Conservation (phyloP, 2,888 invertebrate species). For the Julus scandinavius region DNA sequence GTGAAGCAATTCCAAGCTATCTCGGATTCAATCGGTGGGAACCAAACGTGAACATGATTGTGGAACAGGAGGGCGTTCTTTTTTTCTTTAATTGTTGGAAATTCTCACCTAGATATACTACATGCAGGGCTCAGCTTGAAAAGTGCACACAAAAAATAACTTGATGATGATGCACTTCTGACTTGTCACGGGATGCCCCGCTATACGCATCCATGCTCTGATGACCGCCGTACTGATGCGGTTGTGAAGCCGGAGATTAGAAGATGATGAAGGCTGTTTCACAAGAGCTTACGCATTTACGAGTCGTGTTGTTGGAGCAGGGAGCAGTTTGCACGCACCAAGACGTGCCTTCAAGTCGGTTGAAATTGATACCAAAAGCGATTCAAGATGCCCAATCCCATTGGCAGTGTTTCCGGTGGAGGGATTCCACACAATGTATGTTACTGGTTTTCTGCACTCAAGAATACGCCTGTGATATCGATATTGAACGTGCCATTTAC, state of each 20-base stretch:
- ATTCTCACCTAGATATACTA: background rate
- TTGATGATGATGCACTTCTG: slow-evolving; percentile 25
- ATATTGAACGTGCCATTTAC: background rate
- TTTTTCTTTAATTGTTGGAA: slow-evolving; percentile 10
- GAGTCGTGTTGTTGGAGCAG: background rate
- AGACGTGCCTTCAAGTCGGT: background rate
- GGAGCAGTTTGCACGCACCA: background rate
- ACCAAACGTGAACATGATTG: background rate
- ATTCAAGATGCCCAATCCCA: background rate
- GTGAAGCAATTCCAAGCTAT: background rate
- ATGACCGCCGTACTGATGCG: slow-evolving; percentile 7
- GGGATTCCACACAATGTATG: background rate
- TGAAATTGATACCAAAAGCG: background rate
- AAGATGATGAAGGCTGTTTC: background rate
- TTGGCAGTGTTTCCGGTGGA: background rate
- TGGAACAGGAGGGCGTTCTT: slow-evolving; percentile 11
- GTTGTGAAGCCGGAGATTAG: background rate
- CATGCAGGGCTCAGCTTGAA: background rate
- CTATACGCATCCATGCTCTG: slow-evolving; percentile 43
- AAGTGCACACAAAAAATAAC: background rate
- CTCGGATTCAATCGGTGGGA: background rate
- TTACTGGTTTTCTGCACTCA: background rate
- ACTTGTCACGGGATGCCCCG: slow-evolving; percentile 40
- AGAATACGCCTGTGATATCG: background rate
- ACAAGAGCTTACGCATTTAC: background rate